These are phyloP conservation scores for Lutjanus argentimaculatus DNA, from an alignment of 2,797 vertebrate species.

Conservation along the genomic window DNA sequence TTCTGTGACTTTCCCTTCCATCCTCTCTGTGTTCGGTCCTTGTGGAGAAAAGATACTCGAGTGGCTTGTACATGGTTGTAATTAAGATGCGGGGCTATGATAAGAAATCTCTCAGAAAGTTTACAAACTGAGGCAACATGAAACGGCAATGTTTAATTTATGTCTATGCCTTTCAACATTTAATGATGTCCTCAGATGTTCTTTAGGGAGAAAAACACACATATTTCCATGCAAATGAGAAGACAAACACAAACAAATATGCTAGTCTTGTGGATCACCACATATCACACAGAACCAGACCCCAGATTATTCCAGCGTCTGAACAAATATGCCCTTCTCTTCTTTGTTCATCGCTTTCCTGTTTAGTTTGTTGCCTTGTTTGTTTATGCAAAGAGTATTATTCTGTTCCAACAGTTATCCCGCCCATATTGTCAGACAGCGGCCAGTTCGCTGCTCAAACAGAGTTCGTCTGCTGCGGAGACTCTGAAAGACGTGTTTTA, in stretches of 20 bases:
- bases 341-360: conserved; percentile 64
- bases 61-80: conserved; percentile 52
- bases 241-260: conserved; percentile 78
- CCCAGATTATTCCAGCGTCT: conserved; percentile 63
- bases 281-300: conserved; percentile 72
- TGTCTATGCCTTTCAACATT: conserved; percentile 68
- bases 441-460: conserved; percentile 38
- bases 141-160: conserved; percentile 74
- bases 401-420: conserved; percentile 49
- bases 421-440: conserved; percentile 27
- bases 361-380: conserved; percentile 66
- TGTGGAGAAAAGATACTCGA: conserved; percentile 23
- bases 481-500: conserved; percentile 44
- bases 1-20: conserved; percentile 22
- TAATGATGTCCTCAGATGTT: conserved; percentile 77
- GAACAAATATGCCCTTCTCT: conserved; percentile 65
- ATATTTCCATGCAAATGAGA: conserved; percentile 78
- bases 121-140: conserved; percentile 66
- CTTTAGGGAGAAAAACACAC: conserved; percentile 65
- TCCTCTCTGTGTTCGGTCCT: conserved; percentile 34
- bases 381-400: conserved; percentile 56
- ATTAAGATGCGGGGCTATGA: conserved; percentile 61
- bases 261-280: conserved; percentile 60
- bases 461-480: conserved; percentile 7
- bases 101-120: conserved; percentile 61